Conservation (phyloP, 2,113 vertebrate species). For the Eulemur macaco region DNA sequence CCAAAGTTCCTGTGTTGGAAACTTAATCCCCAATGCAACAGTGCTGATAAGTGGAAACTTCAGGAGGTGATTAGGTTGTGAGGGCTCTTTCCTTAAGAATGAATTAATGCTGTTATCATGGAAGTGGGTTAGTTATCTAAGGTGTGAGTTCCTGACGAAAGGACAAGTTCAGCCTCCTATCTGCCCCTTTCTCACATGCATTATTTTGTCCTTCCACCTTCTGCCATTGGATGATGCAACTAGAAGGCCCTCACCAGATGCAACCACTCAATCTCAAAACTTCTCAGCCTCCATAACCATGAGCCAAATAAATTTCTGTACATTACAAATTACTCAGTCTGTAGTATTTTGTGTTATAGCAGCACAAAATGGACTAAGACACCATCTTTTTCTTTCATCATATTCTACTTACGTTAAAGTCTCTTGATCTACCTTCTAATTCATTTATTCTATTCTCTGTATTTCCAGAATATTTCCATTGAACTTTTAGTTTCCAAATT, state of each 20-base stretch:
- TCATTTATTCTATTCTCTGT: background rate
- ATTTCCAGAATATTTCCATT: background rate
- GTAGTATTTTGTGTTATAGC: background rate
- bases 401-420: conserved; percentile 1
- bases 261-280: background rate
- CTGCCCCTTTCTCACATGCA: background rate
- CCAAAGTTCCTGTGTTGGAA: background rate
- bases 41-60: background rate
- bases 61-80: background rate
- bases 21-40: background rate
- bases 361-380: background rate
- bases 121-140: background rate
- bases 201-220: background rate
- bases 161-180: background rate
- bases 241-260: background rate
- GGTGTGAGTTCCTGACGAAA: background rate
- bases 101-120: background rate
- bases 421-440: background rate
- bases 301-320: background rate
- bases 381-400: background rate
- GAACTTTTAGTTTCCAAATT: background rate
- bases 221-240: background rate
- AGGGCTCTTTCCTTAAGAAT: background rate
- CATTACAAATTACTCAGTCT: background rate
- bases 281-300: background rate